A percentile compares a stretch with the other conserved stretches of the same genome.
phyloP scores from a whole-genome alignment of 2,113 vertebrate species.

The Callithrix jacchus region DNA sequence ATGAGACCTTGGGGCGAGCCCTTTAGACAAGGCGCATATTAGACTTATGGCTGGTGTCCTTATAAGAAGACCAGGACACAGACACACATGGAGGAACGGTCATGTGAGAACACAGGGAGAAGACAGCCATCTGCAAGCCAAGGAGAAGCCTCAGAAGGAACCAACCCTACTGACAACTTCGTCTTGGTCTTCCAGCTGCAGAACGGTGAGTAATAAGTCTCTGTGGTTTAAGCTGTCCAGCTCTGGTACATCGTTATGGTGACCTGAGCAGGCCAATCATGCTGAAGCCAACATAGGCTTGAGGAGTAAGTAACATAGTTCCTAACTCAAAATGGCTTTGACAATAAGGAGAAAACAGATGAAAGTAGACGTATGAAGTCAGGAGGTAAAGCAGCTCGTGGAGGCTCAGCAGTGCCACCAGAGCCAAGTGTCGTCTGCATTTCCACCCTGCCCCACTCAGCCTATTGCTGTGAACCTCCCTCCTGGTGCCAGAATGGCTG shows the following conservation, averaged over 20 bases:
- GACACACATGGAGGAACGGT: accelerated
- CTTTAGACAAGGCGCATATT: too few species aligned
- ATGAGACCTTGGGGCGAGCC: background rate
- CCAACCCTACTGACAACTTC: accelerated
- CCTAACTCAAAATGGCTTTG: background rate
- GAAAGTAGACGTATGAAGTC: accelerated
- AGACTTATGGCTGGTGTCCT: accelerated
- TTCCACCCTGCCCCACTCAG: accelerated
- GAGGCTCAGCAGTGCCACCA: accelerated
- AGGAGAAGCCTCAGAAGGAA: background rate
- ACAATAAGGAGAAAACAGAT: accelerated
- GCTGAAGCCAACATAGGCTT: accelerated
- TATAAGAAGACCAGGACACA: accelerated
- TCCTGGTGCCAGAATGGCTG: background rate
- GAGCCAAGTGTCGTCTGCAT: background rate
- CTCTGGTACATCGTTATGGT: accelerated
- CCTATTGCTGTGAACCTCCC: accelerated
- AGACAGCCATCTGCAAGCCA: accelerated
- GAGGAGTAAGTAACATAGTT: accelerated
- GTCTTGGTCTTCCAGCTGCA: background rate
- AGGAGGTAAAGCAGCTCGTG: accelerated
- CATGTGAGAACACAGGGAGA: accelerated
- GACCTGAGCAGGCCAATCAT: accelerated
- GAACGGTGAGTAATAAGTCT: accelerated
- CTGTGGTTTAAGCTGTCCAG: accelerated